Conservation (phyloP, 35 echinoderm and acorn worm species). For the Holothuria glaberrima region DNA sequence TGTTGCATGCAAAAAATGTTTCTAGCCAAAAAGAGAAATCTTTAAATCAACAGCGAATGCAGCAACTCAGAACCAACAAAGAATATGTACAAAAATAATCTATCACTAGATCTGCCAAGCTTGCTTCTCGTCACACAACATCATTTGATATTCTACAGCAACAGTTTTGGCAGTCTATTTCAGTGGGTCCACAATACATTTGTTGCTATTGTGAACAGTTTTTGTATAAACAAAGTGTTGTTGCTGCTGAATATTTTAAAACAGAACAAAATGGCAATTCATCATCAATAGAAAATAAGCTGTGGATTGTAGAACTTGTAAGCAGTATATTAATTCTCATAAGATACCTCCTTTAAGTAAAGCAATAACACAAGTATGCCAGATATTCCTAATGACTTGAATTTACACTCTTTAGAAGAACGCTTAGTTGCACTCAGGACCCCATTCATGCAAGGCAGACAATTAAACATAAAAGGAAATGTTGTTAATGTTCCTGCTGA, state of each 20-base stretch:
- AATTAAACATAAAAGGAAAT: conserved; percentile 57
- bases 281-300: background rate
- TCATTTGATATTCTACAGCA: conserved; percentile 2
- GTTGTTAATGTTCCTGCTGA: conserved; percentile 58
- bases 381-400: conserved; percentile 31
- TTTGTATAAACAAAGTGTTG: conserved; percentile 33
- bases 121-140: background rate
- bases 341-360: background rate
- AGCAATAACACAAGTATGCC: conserved; percentile 34
- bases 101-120: background rate
- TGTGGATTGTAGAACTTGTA: conserved; percentile 31
- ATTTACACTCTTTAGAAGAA: conserved; percentile 56
- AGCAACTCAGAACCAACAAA: conserved; percentile 6
- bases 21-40: background rate
- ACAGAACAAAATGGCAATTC: background rate
- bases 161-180: conserved; percentile 43
- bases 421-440: conserved; percentile 54
- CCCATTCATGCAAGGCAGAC: conserved; percentile 66
- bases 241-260: background rate
- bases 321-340: background rate
- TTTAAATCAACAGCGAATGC: conserved; percentile 1
- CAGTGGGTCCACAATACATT: conserved; percentile 21
- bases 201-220: conserved; percentile 55
- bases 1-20: background rate
- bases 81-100: background rate